Evolutionary conservation across 2,888 invertebrate species (phyloP).

Genomic region (Colletes collaris): DNA sequence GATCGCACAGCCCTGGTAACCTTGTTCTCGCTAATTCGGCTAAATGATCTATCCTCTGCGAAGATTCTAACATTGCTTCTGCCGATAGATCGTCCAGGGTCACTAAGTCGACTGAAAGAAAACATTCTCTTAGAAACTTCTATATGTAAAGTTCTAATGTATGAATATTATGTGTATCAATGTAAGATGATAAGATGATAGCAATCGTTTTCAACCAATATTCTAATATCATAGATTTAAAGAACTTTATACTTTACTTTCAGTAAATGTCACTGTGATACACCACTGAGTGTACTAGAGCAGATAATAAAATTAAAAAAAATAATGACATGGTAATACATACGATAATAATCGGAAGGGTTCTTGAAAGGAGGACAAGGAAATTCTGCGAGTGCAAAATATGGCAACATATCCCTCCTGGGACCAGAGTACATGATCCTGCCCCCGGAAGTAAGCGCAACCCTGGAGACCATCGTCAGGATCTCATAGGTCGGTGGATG

Average conservation of each 20-base stretch:
- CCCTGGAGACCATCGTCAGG: slow-evolving; percentile 95
- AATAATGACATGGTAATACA: slow-evolving; percentile 80
- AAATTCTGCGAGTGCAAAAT: slow-evolving; percentile 94
- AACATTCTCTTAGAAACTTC: background rate
- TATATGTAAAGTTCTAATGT: too few species aligned
- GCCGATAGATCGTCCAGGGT: slow-evolving; percentile 96
- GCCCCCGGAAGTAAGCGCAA: slow-evolving; percentile 94
- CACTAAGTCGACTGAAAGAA: slow-evolving; percentile 92
- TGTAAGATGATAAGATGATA: too few species aligned
- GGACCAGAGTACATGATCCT: slow-evolving; percentile 96
- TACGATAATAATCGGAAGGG: slow-evolving; percentile 97
- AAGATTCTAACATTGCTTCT: slow-evolving; percentile 97
- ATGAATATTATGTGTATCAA: too few species aligned
- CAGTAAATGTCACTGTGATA: too few species aligned
- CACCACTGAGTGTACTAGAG: too few species aligned
- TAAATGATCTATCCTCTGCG: slow-evolving; percentile 95
- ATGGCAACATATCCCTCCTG: slow-evolving; percentile 94
- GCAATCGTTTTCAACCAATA: too few species aligned
- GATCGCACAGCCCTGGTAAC: slow-evolving; percentile 86
- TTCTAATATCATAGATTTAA: too few species aligned
- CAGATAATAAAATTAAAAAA: too few species aligned
- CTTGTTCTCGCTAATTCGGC: slow-evolving; percentile 92
- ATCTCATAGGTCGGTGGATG: slow-evolving; percentile 98
- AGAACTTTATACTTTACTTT: too few species aligned
- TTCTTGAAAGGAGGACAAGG: slow-evolving; percentile 98